Evolutionary conservation across 2,888 invertebrate species (phyloP).

Genomic region (Campaea margaritaria): DNA sequence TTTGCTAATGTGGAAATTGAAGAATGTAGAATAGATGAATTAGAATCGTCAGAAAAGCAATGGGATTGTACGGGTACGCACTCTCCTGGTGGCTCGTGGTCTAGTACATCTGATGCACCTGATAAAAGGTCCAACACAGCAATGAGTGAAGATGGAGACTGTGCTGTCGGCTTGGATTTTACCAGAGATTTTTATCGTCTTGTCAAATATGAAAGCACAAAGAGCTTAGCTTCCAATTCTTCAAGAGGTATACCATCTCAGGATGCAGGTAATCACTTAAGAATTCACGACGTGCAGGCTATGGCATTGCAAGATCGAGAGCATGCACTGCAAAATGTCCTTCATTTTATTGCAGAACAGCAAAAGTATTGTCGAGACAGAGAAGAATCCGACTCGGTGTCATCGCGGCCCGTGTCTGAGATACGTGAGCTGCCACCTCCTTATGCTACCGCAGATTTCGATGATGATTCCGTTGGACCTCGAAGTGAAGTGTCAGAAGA

Average conservation of each 20-base stretch:
- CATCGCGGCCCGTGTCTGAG: slow-evolving; percentile 83
- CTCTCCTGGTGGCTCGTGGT: slow-evolving; percentile 87
- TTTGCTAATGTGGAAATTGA: slow-evolving; percentile 88
- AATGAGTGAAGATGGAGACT: slow-evolving; percentile 88
- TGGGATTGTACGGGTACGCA: slow-evolving; percentile 87
- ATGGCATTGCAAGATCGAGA: slow-evolving; percentile 86
- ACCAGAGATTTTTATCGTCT: slow-evolving; percentile 92
- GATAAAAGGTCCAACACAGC: slow-evolving; percentile 90
- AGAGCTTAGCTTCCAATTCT: slow-evolving; percentile 90
- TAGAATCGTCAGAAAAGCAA: slow-evolving; percentile 82
- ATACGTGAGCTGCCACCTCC: slow-evolving; percentile 85
- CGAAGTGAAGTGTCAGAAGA: slow-evolving; percentile 80
- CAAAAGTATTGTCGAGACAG: slow-evolving; percentile 88
- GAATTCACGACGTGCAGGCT: slow-evolving; percentile 78
- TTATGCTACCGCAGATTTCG: slow-evolving; percentile 78
- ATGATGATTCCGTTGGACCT: slow-evolving; percentile 79
- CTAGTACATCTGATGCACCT: slow-evolving; percentile 84
- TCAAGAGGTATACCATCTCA: slow-evolving; percentile 87
- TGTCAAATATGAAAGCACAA: slow-evolving; percentile 92
- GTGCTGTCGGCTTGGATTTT: slow-evolving; percentile 90
- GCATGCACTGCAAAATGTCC: slow-evolving; percentile 89
- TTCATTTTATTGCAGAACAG: slow-evolving; percentile 91
- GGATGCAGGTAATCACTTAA: slow-evolving; percentile 77
- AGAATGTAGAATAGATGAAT: slow-evolving; percentile 85
- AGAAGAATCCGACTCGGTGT: slow-evolving; percentile 85